These are phyloP conservation scores for Raja brachyura DNA, from an alignment of 2,113 vertebrate species.

Conservation along the genomic window DNA sequence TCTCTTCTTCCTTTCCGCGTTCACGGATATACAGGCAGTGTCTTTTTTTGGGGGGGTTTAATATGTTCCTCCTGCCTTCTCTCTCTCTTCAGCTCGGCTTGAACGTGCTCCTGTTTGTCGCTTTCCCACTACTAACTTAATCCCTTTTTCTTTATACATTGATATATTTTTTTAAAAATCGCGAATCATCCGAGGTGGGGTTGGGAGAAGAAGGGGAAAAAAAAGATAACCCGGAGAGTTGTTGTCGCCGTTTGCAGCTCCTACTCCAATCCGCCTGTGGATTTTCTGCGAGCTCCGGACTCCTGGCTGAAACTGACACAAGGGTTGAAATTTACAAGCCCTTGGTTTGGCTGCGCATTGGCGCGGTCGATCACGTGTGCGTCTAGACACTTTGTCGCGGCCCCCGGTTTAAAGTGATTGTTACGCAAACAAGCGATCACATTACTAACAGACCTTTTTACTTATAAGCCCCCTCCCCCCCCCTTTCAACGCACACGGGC, in stretches of 20 bases:
- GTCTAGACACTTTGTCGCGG: conserved; percentile 94
- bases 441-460: conserved; percentile 56
- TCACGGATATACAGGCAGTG: neutral
- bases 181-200: neutral
- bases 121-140: conserved; percentile 40
- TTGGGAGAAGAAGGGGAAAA: neutral
- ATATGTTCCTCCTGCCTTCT: neutral
- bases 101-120: conserved; percentile 4
- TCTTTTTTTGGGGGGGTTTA: neutral
- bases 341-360: conserved; percentile 69
- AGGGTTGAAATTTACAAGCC: conserved; percentile 42
- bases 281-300: neutral
- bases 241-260: conserved; percentile 1
- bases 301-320: conserved; percentile 25
- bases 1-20: conserved; percentile 4
- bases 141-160: conserved; percentile 45
- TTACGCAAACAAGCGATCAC: conserved; percentile 87
- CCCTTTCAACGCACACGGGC: neutral
- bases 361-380: conserved; percentile 83
- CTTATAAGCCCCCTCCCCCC: neutral
- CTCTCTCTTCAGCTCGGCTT: conserved; percentile 36
- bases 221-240: neutral
- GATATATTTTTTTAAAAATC: neutral
- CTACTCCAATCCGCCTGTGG: neutral
- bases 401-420: conserved; percentile 65